phyloP scores from a whole-genome alignment of 2,797 vertebrate species.

The Melanogrammus aeglefinus region DNA sequence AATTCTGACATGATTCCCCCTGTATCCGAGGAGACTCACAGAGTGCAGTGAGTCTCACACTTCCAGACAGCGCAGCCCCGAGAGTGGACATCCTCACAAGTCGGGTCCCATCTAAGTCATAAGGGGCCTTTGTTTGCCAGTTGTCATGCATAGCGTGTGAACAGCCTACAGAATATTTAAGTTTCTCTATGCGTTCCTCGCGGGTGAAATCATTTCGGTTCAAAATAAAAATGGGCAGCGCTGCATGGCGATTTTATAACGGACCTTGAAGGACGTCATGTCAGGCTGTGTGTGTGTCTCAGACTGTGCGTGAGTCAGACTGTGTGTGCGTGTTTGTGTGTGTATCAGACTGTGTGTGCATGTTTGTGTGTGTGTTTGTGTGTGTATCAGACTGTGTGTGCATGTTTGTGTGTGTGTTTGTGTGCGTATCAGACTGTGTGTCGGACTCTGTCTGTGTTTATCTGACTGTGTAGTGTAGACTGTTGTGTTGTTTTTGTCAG shows the following conservation, averaged over 20 bases:
- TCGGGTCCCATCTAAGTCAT: constrained; percentile 57
- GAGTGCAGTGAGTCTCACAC: background rate
- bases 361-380: too few species aligned
- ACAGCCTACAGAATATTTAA: constrained; percentile 42
- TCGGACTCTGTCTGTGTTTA: too few species aligned
- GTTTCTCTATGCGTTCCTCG: constrained; percentile 67
- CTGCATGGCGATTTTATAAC: background rate
- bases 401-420: too few species aligned
- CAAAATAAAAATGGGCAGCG: constrained; percentile 30
- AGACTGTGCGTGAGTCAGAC: background rate
- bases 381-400: too few species aligned
- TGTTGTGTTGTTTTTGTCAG: too few species aligned
- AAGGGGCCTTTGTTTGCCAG: constrained; percentile 53
- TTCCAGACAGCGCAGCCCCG: constrained; percentile 30
- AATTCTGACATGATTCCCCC: background rate
- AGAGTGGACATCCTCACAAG: constrained; percentile 54
- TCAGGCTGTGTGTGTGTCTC: background rate
- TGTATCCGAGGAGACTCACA: background rate
- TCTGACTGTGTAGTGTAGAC: too few species aligned
- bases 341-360: too few species aligned
- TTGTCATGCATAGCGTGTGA: constrained; percentile 53
- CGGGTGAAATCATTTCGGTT: constrained; percentile 68
- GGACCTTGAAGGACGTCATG: background rate
- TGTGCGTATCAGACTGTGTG: too few species aligned
- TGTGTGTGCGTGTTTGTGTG: background rate